Evolutionary conservation across 2,888 invertebrate genomes (phyloP), one percentile per base, ranked within the genome.

Genomic region (Ernsta delagoae): DNA sequence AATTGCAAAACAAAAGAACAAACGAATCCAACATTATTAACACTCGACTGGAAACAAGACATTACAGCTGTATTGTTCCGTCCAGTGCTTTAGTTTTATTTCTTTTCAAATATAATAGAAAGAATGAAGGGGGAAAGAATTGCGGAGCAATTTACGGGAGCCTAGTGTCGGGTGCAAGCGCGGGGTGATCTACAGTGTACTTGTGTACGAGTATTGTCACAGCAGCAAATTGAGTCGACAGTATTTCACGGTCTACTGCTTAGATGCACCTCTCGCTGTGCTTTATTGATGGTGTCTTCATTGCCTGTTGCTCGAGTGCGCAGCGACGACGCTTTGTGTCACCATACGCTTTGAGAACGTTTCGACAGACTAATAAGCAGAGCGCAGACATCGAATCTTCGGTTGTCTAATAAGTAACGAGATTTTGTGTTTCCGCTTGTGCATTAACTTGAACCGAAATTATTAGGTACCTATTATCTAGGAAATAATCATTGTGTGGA

Each of bases 211-310:
- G 84, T 78, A 78, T 86, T 88, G 87, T 87, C 83, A 80, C 82
- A 78, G 79, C 79, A 82, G 81, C 81, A 87, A 88, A 91, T 90
- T 89, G 90, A 87, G 85, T 86, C 84, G 83, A 79, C 86, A 83
- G 82, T 80, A 84, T 86, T 91, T 89, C 84, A 89, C 87, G 88
- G 86, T 84, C 88, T 84, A 79, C 80, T 86, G 88, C 85, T 77
- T 80, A 82, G 79, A 82, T 86, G 86, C 86, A 85, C 82, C 81
- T 84, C 79, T 78, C 77, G 78, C 78, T 75, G 76, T 82, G 75
- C 79, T 84, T 82, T 82, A 83, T 82, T 81, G 79, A 77, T 80
- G 79, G 65, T 59, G 76, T 80, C 80, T 83, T 81, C 78, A 79
- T 80, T 84, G 80, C 76, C 75, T 78, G 75, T 73, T 72, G 66